phyloP scores from a whole-genome alignment of 2,797 vertebrate species.

The Rhinella marina region DNA sequence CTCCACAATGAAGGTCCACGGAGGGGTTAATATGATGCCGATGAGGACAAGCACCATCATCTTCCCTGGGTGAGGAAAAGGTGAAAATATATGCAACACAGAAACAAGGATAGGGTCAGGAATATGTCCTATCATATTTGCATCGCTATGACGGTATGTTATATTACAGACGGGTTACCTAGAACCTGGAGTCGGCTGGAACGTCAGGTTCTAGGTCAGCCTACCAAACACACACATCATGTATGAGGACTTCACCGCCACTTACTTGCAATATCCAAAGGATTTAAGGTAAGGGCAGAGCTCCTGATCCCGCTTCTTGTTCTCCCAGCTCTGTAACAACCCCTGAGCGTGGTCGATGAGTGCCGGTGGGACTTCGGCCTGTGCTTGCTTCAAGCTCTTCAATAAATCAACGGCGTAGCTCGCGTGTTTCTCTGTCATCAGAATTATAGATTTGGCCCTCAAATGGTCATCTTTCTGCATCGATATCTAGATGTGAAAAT shows the following conservation, averaged over 20 bases:
- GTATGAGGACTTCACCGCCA: not conserved
- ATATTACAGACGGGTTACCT: no score
- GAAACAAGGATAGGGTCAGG: not conserved
- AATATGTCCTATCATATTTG: not conserved
- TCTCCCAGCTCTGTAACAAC: constrained; percentile 69
- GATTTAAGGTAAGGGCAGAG: constrained; percentile 75
- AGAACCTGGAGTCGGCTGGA: no score
- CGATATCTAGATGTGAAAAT: constrained; percentile 64
- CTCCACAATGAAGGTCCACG: constrained; percentile 65
- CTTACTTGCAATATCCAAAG: constrained; percentile 78
- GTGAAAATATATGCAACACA: not conserved
- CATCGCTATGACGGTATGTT: not conserved
- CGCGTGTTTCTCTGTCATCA: constrained; percentile 70
- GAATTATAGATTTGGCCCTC: constrained; percentile 72
- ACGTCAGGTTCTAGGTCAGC: no score
- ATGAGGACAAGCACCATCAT: constrained; percentile 70
- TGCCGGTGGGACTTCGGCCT: constrained; percentile 71
- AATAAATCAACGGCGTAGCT: constrained; percentile 64
- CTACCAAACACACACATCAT: no score
- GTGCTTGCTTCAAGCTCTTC: constrained; percentile 69
- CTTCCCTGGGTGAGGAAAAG: constrained; percentile 63
- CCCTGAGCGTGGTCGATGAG: constrained; percentile 66
- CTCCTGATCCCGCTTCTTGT: constrained; percentile 65
- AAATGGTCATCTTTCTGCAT: constrained; percentile 58
- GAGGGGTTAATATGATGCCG: constrained; percentile 72